phyloP scores from a whole-genome alignment of 2,797 vertebrate genomes.

The Smutsia gigantea region DNA sequence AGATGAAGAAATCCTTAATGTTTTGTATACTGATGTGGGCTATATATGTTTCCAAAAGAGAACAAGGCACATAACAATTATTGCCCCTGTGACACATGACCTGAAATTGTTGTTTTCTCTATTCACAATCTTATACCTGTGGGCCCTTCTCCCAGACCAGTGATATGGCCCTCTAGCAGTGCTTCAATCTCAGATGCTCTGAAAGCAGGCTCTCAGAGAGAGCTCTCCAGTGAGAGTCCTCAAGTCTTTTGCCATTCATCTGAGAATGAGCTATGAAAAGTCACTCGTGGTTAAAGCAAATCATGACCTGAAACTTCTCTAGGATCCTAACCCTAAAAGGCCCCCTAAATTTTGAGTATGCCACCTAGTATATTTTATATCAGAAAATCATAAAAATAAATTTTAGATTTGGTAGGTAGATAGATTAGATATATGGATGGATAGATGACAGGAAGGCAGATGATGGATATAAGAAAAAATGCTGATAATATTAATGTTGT shows the following conservation, averaged over 20 bases:
- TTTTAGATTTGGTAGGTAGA: not conserved
- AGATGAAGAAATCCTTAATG: not conserved
- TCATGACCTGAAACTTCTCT: not conserved
- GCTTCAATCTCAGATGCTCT: not conserved
- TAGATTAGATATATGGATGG: not conserved
- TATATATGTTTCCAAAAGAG: not conserved
- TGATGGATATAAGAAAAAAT: not conserved
- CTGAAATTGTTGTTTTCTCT: not conserved
- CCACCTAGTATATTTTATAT: not conserved
- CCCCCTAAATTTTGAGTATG: not conserved
- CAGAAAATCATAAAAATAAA: not conserved
- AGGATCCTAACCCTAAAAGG: not conserved
- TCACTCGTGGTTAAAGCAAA: not conserved
- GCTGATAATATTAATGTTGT: not conserved
- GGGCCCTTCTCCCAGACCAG: not conserved
- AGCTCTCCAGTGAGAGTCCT: not conserved
- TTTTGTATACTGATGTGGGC: not conserved
- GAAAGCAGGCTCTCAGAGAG: not conserved
- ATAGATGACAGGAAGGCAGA: not conserved
- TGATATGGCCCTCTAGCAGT: not conserved
- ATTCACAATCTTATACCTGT: not conserved
- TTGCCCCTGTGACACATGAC: not conserved
- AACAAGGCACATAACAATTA: not conserved
- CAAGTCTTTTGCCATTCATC: not conserved
- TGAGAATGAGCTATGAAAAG: not conserved